Evolutionary conservation across 2,113 vertebrate species (phyloP).

Genomic region (Columbina picui): DNA sequence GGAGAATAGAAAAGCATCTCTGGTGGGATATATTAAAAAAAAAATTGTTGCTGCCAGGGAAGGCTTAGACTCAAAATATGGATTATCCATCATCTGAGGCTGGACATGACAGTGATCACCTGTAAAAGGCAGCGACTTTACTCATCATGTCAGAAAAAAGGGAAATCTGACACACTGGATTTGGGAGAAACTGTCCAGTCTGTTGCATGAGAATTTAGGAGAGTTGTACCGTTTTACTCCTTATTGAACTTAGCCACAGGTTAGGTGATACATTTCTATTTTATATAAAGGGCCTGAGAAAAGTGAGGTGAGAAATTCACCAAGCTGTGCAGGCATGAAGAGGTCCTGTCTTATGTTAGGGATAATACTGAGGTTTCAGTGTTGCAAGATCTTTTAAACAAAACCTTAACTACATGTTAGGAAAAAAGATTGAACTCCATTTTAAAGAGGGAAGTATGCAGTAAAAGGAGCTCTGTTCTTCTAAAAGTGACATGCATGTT

Average conservation of each 20-base stretch:
- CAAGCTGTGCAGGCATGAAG: fast-evolving
- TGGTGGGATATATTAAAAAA: neutral
- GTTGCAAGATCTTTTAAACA: neutral
- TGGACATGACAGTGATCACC: neutral
- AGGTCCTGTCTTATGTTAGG: neutral
- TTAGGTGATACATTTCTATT: neutral
- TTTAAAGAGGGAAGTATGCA: neutral
- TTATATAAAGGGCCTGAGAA: neutral
- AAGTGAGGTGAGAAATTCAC: neutral
- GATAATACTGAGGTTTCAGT: neutral
- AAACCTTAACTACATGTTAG: neutral
- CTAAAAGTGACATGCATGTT: neutral
- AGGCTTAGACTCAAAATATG: neutral
- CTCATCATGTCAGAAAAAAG: neutral
- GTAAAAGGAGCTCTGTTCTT: neutral
- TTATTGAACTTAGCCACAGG: neutral
- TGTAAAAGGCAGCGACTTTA: neutral
- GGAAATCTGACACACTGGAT: neutral
- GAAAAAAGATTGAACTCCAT: neutral
- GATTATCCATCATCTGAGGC: neutral
- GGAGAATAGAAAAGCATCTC: neutral
- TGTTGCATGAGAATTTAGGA: neutral
- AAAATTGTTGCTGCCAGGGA: neutral
- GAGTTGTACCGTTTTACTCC: neutral
- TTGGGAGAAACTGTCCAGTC: neutral